Conservation (phyloP, 2,113 vertebrate species). For the Pardalotus punctatus region DNA sequence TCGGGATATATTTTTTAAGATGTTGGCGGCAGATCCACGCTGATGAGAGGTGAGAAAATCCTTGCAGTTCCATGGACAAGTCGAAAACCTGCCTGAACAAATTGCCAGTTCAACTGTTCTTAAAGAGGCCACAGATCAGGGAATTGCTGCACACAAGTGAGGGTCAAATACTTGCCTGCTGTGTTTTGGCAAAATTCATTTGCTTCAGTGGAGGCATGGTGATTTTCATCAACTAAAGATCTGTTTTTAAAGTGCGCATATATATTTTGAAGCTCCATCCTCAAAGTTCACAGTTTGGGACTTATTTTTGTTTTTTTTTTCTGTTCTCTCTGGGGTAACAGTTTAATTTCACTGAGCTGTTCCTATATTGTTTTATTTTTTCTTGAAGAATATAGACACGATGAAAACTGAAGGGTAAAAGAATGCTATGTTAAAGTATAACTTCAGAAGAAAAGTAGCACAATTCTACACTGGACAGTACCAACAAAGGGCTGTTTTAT, state of each 20-base stretch:
- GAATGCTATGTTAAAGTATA: background rate
- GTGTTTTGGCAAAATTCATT: conserved; percentile 18
- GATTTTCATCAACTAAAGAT: conserved; percentile 11
- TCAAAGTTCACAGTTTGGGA: background rate
- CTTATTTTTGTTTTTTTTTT: background rate
- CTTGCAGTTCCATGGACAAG: conserved; percentile 36
- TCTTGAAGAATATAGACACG: background rate
- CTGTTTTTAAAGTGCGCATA: background rate
- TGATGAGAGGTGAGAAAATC: conserved; percentile 45
- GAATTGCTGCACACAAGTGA: background rate
- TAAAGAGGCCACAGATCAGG: background rate
- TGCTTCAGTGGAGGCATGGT: background rate
- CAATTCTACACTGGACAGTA: background rate
- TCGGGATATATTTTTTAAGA: conserved; percentile 32
- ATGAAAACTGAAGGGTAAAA: background rate
- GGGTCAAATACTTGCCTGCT: conserved; percentile 2
- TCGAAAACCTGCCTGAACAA: conserved; percentile 46
- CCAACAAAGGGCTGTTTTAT: background rate
- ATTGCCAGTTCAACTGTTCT: conserved; percentile 34
- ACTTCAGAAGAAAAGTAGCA: background rate
- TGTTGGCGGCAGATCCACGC: background rate
- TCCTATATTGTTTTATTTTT: background rate
- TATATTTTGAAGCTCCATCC: background rate
- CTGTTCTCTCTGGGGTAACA: background rate
- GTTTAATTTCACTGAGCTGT: background rate